phyloP scores from a whole-genome alignment of 23 tunicate genomes.

The Ascidia mentula region DNA sequence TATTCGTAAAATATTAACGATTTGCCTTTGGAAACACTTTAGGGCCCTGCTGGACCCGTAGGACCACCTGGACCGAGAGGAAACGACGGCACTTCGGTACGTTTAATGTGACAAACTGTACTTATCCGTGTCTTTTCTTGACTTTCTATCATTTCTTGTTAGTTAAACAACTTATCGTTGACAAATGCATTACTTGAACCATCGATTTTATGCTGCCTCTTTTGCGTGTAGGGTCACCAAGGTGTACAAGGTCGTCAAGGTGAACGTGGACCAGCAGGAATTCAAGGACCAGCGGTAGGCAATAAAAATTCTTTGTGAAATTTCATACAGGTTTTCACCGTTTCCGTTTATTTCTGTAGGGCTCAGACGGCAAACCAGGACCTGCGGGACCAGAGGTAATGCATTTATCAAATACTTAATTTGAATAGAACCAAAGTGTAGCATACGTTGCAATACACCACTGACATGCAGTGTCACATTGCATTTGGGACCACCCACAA shows the following conservation, averaged over 20 bases:
- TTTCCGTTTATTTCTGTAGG: not conserved
- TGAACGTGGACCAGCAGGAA: constrained; percentile 7
- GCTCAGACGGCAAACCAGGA: not conserved
- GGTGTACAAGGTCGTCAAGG: not conserved
- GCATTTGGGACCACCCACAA: too few species aligned
- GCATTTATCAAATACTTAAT: too few species aligned
- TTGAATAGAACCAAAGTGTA: too few species aligned
- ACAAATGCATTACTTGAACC: too few species aligned
- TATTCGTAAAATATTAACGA: not conserved
- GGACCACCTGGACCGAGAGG: constrained; percentile 39
- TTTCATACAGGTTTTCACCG: not conserved
- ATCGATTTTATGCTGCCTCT: not conserved
- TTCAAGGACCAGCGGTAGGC: constrained; percentile 8
- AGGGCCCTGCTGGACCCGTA: constrained; percentile 42
- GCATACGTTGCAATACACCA: too few species aligned
- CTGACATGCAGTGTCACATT: too few species aligned
- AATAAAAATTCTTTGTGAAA: not conserved
- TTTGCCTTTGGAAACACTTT: not conserved
- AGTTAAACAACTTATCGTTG: too few species aligned
- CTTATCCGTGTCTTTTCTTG: not conserved
- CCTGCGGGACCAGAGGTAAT: not conserved
- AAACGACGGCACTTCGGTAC: constrained; percentile 12
- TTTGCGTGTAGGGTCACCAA: not conserved
- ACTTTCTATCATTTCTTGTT: too few species aligned
- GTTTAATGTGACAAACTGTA: not conserved